These are phyloP conservation scores for Thalassaphorura encarpata DNA, from an alignment of 1,140 invertebrate genomes.

Conservation along the genomic window DNA sequence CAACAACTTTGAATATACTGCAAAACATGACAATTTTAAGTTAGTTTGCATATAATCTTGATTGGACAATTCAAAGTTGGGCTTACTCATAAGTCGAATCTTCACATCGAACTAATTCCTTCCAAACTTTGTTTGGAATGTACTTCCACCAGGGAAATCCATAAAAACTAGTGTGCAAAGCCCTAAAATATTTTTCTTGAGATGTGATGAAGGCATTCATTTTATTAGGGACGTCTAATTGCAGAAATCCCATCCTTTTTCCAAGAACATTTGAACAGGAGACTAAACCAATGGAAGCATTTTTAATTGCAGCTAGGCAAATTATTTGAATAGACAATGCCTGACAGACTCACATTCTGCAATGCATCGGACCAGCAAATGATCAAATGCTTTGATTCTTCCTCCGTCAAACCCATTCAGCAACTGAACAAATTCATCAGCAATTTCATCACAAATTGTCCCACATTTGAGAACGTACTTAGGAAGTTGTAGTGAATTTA, in stretches of 20 bases:
- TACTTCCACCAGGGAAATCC: conserved; percentile 74
- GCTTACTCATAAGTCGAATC: too few species aligned
- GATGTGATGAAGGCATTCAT: conserved; percentile 35
- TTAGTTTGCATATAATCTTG: not conserved
- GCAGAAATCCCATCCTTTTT: conserved; percentile 64
- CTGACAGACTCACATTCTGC: conserved; percentile 55
- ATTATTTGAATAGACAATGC: too few species aligned
- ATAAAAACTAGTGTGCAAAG: conserved; percentile 46
- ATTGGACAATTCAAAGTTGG: too few species aligned
- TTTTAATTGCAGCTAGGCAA: too few species aligned
- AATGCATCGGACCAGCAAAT: conserved; percentile 61
- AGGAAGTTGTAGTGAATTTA: conserved; percentile 52
- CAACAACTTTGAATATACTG: not conserved
- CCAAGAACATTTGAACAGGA: conserved; percentile 45
- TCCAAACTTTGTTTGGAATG: conserved; percentile 59
- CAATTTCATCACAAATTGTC: conserved; percentile 58
- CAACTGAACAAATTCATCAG: conserved; percentile 64
- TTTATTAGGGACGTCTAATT: conserved; percentile 43
- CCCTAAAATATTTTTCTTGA: conserved; percentile 35
- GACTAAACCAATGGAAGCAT: too few species aligned
- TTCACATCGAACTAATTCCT: too few species aligned
- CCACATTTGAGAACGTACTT: conserved; percentile 57
- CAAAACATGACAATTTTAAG: conserved; percentile 56
- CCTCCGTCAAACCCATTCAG: conserved; percentile 45
- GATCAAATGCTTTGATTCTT: conserved; percentile 51